Evolutionary conservation across 37 sponge, comb jelly and placozoan species (phyloP), one percentile per base, ranked within the genome.

Genomic region (Dysidea cf. avara): DNA sequence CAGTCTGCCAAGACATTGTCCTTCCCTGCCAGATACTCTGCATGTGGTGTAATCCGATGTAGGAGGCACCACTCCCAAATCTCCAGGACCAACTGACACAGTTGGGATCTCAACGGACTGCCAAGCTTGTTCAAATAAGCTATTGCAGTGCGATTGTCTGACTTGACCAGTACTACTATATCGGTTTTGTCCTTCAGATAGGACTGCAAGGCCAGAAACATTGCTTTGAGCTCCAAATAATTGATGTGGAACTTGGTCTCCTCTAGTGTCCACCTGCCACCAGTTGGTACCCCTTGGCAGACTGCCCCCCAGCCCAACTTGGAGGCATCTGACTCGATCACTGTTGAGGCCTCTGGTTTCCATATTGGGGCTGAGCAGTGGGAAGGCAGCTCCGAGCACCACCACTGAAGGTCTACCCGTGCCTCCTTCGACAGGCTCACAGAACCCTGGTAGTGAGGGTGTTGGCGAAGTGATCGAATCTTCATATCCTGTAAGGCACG

Each of bases 201-300:
- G 53, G 34, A 38, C 34, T 73, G 54, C 25, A 87, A 47, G 40
- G 82, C 87, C 24, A 86, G 35, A 26, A 31, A n/a, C 3, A 54
- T 71, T 61, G 81, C 87, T 20, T 68, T 64, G 39, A 76, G 56
- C 71, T 87, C 81, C 39, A 81, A 71, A 36, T 58, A 61, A 64
- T 87, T 87, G 54, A 87, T 87, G 72, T 87, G 87, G 34, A 61
- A 21, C 50, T 39, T 4, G 5, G 18, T 22, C 47, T 86, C 77
- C 39, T 20, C 32, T 36, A 33, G 36, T 7, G 86, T 50, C 86
- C 86, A 86, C 5, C 56, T 75, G 2, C 86, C 86, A 18, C 75
- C 80, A 13, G 86, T 86, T 22, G 35, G 52, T 4, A 49, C 39
- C 26, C 68, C 63, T 53, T 31, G 37, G 48, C 86, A 79, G 38